Percentiles rank a stretch among this genome's conserved stretches.
phyloP scores from a whole-genome alignment of 2,888 invertebrate species.

The Horisme vitalbata region DNA sequence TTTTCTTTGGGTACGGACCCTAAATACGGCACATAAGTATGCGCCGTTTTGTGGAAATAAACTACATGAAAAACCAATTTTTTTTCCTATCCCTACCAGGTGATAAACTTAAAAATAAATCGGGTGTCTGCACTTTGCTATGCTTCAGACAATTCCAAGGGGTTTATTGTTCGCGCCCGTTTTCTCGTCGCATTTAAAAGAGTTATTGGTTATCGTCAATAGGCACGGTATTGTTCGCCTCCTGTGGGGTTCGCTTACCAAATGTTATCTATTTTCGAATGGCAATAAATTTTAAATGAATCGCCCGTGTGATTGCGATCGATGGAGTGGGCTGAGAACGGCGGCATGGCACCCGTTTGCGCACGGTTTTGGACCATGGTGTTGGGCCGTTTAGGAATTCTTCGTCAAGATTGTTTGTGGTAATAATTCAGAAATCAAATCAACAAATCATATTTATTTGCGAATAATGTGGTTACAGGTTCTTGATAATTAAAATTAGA shows the following conservation, averaged over 20 bases:
- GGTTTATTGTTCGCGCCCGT: conserved; percentile 54
- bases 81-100: conserved; percentile 50
- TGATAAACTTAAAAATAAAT: conserved; percentile 63
- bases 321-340: conserved; percentile 46
- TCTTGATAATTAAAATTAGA: too few species aligned
- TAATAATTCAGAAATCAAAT: too few species aligned
- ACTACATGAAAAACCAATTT: too few species aligned
- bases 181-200: conserved; percentile 49
- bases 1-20: too few species aligned
- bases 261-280: conserved; percentile 52
- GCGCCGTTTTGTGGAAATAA: too few species aligned
- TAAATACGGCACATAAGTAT: too few species aligned
- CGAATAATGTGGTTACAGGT: too few species aligned
- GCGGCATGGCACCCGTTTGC: conserved; percentile 29
- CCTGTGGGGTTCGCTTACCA: conserved; percentile 42
- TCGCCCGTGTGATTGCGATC: conserved; percentile 55
- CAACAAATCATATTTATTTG: too few species aligned
- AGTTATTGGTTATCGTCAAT: conserved; percentile 59
- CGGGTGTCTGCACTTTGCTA: conserved; percentile 40
- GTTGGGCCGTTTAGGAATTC: too few species aligned
- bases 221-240: conserved; percentile 50
- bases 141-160: conserved; percentile 47
- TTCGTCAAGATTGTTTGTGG: too few species aligned
- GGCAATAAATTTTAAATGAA: conserved; percentile 63
- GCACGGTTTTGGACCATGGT: conserved; percentile 1